phyloP scores from a whole-genome alignment of 2,113 vertebrate species.

The Mellivora capensis region DNA sequence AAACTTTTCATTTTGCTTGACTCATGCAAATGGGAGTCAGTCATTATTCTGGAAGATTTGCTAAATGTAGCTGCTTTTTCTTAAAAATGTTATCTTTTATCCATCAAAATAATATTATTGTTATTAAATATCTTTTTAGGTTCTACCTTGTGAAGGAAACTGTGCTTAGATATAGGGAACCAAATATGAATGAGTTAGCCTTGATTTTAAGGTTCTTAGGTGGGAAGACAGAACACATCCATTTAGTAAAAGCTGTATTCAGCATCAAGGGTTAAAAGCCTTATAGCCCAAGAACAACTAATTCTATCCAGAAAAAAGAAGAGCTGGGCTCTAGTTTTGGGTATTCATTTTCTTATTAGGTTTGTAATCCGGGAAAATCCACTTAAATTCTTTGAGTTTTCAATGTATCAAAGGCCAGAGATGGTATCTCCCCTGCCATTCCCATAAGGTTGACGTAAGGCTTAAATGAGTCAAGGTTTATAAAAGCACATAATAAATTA shows the following conservation, averaged over 20 bases:
- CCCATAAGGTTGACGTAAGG: not conserved
- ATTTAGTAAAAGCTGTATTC: not conserved
- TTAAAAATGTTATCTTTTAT: slow-evolving; percentile 10
- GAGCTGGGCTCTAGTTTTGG: not conserved
- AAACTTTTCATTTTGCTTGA: not conserved
- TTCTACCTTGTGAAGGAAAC: not conserved
- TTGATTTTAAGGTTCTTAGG: not conserved
- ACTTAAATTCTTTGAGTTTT: not conserved
- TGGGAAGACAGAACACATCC: not conserved
- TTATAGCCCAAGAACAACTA: not conserved
- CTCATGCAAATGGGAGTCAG: not conserved
- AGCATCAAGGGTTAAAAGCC: not conserved
- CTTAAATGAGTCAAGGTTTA: not conserved
- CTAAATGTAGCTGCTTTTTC: not conserved
- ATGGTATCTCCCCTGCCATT: not conserved
- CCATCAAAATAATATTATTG: not conserved
- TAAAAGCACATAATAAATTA: not conserved
- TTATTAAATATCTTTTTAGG: not conserved
- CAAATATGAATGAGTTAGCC: not conserved
- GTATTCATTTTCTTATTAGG: not conserved
- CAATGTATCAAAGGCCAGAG: not conserved
- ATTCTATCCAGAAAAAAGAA: not conserved
- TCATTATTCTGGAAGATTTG: not conserved
- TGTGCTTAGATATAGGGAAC: not conserved
- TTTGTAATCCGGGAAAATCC: not conserved